These are phyloP conservation scores for Chrysolina oricalcia DNA, from an alignment of 2,888 invertebrate genomes.

Conservation along the genomic window DNA sequence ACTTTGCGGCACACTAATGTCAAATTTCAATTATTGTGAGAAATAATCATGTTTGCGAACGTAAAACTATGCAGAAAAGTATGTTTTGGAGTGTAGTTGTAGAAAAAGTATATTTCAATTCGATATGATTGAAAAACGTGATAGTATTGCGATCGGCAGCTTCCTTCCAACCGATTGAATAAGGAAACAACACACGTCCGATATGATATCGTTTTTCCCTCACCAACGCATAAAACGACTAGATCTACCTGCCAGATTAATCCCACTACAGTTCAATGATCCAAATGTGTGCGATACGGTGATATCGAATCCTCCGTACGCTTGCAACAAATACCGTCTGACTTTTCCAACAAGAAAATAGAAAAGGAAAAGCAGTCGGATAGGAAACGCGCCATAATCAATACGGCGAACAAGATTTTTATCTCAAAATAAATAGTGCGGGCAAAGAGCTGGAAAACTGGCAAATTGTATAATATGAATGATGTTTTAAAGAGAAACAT, in stretches of 20 bases:
- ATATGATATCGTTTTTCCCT: background rate
- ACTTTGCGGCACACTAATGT: too few relatives aligned
- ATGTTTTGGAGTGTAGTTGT: too few relatives aligned
- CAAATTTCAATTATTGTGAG: too few relatives aligned
- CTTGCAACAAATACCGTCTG: constrained; percentile 34
- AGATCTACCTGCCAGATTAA: constrained; percentile 47
- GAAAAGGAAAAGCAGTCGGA: constrained; percentile 12
- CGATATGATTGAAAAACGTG: background rate
- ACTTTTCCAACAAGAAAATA: constrained; percentile 22
- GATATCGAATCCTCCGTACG: constrained; percentile 42
- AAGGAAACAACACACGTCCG: background rate
- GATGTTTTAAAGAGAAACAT: too few relatives aligned
- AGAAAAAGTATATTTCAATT: too few relatives aligned
- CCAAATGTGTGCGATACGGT: constrained; percentile 48
- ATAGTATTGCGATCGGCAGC: background rate
- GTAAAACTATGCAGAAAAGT: too few relatives aligned
- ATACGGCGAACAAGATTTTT: constrained; percentile 48
- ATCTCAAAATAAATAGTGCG: constrained; percentile 38
- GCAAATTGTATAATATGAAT: background rate
- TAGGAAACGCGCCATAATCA: constrained; percentile 40
- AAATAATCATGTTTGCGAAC: too few relatives aligned
- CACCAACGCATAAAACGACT: background rate
- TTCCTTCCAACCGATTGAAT: background rate
- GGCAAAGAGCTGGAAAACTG: background rate
- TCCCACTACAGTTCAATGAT: constrained; percentile 47